Evolutionary conservation across 2,888 invertebrate species (phyloP).

Genomic region (Augiades crinisus): DNA sequence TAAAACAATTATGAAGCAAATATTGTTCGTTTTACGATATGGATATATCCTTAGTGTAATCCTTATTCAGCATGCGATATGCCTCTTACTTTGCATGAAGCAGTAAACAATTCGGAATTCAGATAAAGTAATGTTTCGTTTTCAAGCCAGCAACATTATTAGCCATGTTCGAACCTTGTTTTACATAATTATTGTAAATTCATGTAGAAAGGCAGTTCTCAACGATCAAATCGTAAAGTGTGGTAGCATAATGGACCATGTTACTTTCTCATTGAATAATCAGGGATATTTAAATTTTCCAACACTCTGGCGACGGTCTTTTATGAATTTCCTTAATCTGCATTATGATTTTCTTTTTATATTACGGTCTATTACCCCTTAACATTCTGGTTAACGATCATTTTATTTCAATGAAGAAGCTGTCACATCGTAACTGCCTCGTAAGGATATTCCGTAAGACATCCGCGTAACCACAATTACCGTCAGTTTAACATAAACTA

Average conservation of each 20-base stretch:
- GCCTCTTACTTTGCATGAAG: neutral
- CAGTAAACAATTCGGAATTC: constrained; percentile 22
- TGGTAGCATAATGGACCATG: constrained; percentile 38
- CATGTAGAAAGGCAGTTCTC: constrained; percentile 47
- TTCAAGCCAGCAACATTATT: constrained; percentile 25
- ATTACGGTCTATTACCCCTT: neutral
- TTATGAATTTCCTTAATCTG: constrained; percentile 11
- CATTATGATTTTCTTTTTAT: constrained; percentile 5
- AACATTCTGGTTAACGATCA: neutral
- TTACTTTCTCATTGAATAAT: constrained; percentile 42
- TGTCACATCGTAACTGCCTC: neutral
- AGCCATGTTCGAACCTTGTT: constrained; percentile 40
- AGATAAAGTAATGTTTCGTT: constrained; percentile 7
- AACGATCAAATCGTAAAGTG: constrained; percentile 44
- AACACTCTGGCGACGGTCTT: neutral
- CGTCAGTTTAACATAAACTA: constrained; percentile 18
- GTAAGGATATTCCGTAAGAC: neutral
- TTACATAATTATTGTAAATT: constrained; percentile 55
- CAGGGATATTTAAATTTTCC: constrained; percentile 27
- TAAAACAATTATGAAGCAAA: neutral
- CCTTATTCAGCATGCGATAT: neutral
- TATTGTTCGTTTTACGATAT: neutral
- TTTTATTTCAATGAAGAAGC: constrained; percentile 1
- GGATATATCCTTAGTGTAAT: neutral
- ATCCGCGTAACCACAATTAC: constrained; percentile 14